Percentiles rank a stretch among this genome's conserved stretches.
These are phyloP conservation scores for Propithecus perrieri DNA, from an alignment of 2,797 vertebrate species.

Conservation along the genomic window DNA sequence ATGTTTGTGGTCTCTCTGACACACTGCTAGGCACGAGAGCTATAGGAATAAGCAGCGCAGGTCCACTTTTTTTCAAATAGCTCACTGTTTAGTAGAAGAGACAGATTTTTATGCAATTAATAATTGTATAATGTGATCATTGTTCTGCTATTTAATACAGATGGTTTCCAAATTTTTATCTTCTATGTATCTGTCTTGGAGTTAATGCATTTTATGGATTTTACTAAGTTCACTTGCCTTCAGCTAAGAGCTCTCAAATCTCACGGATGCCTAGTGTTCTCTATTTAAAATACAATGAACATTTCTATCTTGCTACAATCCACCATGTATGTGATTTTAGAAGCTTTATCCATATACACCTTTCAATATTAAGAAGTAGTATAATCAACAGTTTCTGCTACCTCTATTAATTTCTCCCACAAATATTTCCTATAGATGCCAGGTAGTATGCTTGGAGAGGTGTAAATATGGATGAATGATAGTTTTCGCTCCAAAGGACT, in stretches of 20 bases:
- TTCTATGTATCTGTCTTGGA: background rate
- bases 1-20: background rate
- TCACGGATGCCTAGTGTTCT: background rate
- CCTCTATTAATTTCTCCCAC: background rate
- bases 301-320: background rate
- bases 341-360: background rate
- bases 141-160: background rate
- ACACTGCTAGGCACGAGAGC: background rate
- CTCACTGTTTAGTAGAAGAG: background rate
- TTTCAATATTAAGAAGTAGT: background rate
- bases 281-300: background rate
- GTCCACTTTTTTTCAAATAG: background rate
- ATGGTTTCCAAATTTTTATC: background rate
- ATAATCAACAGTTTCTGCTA: background rate
- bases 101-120: background rate
- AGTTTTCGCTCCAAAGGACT: background rate
- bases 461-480: background rate
- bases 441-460: background rate
- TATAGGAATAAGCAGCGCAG: rapidly evolving
- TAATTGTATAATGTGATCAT: background rate
- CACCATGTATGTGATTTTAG: background rate
- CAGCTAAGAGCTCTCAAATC: conserved; percentile 13
- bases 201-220: background rate
- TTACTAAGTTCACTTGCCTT: background rate
- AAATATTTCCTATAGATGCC: background rate